These are phyloP conservation scores for Pachymerium ferrugineum DNA, from an alignment of 2,888 invertebrate genomes.

Conservation along the genomic window DNA sequence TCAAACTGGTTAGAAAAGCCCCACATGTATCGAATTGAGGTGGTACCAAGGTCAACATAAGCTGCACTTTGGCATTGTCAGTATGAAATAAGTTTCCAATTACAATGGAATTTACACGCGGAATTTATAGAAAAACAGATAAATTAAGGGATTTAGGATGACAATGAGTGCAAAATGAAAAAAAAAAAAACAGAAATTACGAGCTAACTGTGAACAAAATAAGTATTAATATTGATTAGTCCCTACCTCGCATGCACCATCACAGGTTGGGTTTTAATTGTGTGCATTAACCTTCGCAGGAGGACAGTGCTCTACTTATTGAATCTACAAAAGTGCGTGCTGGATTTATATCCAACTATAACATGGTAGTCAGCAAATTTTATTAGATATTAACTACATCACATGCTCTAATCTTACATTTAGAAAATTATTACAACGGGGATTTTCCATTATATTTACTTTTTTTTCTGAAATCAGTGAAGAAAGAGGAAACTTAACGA, in stretches of 20 bases:
- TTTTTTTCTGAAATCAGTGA: no score
- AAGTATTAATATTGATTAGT: neutral
- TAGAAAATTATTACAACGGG: no score
- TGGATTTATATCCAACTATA: neutral
- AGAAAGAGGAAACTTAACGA: no score
- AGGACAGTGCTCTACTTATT: neutral
- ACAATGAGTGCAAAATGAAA: no score
- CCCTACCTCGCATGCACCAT: neutral
- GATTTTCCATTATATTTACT: no score
- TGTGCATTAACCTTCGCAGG: neutral
- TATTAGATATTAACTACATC: no score
- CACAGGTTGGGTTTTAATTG: neutral
- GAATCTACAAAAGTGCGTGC: no score
- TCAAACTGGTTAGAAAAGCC: neutral
- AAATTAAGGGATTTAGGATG: no score
- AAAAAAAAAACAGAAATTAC: no score
- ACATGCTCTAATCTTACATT: no score
- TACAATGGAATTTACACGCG: neutral
- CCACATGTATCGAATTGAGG: neutral
- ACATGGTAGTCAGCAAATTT: no score
- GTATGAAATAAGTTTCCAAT: neutral
- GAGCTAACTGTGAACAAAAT: neutral
- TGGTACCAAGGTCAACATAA: neutral
- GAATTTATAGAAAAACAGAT: no score
- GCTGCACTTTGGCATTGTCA: neutral